Percentiles rank a stretch among this genome's conserved stretches.
Evolutionary conservation across 2,888 invertebrate genomes (phyloP).

Genomic region (Oscheius myriophilus): DNA sequence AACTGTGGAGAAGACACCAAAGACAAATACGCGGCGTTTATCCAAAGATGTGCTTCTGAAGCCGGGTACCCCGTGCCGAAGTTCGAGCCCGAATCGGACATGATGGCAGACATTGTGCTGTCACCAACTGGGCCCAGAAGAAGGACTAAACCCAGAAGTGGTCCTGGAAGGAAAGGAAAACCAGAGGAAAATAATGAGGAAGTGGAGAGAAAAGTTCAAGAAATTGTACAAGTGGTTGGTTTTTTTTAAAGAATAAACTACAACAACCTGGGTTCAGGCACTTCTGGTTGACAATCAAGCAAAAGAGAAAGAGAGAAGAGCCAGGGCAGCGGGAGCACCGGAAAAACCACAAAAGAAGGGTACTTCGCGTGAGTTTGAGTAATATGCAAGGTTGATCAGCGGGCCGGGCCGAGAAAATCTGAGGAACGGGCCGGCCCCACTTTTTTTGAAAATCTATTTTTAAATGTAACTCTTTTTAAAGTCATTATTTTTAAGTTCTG

Average conservation of each 20-base stretch:
- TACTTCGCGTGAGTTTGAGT: not conserved
- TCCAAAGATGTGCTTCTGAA: slow-evolving; percentile 7
- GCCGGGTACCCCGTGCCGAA: slow-evolving; percentile 21
- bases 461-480: too few species aligned
- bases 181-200: slow-evolving; percentile 47
- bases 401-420: too few species aligned
- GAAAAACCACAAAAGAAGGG: slow-evolving; percentile 17
- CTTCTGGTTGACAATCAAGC: slow-evolving; percentile 50
- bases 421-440: too few species aligned
- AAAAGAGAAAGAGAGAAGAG: slow-evolving; percentile 53
- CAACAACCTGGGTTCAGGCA: slow-evolving; percentile 23
- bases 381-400: not conserved
- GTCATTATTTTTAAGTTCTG: too few species aligned
- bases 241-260: not conserved
- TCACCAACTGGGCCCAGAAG: slow-evolving; percentile 20
- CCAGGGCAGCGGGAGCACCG: slow-evolving; percentile 32
- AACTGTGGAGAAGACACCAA: slow-evolving; percentile 3
- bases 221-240: slow-evolving; percentile 49
- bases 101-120: slow-evolving; percentile 2
- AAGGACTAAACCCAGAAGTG: slow-evolving; percentile 33
- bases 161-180: slow-evolving; percentile 33
- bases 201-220: slow-evolving; percentile 47
- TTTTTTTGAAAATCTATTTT: too few species aligned
- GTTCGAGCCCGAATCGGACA: slow-evolving; percentile 20
- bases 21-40: slow-evolving; percentile 1